Conservation (phyloP, 37 sponge, comb jelly and placozoan species). For the Ianthella basta region DNA sequence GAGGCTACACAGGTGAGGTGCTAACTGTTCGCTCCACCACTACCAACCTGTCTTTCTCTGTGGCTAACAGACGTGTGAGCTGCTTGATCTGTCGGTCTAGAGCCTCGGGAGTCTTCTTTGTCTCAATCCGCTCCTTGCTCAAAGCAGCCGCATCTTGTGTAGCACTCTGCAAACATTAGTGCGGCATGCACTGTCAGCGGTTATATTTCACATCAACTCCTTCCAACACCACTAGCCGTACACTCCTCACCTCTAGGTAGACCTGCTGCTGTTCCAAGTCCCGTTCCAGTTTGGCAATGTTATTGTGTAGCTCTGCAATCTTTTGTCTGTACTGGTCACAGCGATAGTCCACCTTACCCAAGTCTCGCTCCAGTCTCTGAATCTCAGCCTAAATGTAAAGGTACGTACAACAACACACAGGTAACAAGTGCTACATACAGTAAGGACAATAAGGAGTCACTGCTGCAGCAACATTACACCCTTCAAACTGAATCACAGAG, state of each 20-base stretch:
- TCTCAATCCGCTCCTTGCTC: slow-evolving; percentile 55
- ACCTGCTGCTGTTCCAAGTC: not conserved
- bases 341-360: slow-evolving; percentile 5
- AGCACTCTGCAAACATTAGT: not conserved
- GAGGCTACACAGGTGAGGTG: too few relatives aligned
- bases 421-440: too few relatives aligned
- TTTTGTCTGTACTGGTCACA: not conserved
- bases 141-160: slow-evolving; percentile 15
- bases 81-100: slow-evolving; percentile 69
- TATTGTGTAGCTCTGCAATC: not conserved
- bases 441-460: too few relatives aligned
- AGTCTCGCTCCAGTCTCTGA: not conserved
- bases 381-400: too few relatives aligned
- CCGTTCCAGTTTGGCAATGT: slow-evolving; percentile 7
- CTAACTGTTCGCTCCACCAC: too few relatives aligned
- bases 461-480: too few relatives aligned
- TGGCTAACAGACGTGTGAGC: not conserved
- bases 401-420: too few relatives aligned
- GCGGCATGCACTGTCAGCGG: too few relatives aligned
- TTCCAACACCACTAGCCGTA: too few relatives aligned
- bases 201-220: too few relatives aligned
- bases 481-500: too few relatives aligned
- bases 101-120: slow-evolving; percentile 33
- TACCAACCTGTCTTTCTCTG: slow-evolving; percentile 10
- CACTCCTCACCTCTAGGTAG: not conserved